Base-by-base conservation (phyloP, 23 tunicate genomes). In the Oikopleura albicans region DNA sequence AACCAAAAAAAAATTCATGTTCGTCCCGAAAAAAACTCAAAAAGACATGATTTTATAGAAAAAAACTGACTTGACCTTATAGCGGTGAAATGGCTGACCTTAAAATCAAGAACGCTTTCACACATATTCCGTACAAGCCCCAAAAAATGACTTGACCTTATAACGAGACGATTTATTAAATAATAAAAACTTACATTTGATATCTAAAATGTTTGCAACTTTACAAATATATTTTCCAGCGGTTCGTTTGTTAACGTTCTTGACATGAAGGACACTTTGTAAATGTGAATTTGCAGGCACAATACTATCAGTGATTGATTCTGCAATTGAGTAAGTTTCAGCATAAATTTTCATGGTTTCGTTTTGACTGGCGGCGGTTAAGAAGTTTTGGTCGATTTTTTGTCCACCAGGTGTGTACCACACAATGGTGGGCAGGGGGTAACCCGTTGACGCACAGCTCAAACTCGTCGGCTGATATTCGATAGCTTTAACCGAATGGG, bases 161-260 rank as follows among this genome's bases (percentile, higher is more conserved):
- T n/a, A n/a, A n/a, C n/a, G n/a, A n/a, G n/a, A n/a, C n/a, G n/a
- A n/a, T n/a, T n/a, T n/a, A n/a, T n/a, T n/a, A n/a, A n/a, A n/a
- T n/a, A n/a, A n/a, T n/a, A n/a, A n/a, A n/a, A n/a, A n/a, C n/a
- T n/a, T n/a, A n/a, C n/a, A n/a, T n/a, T n/a, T n/a, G n/a, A n/a
- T n/a, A 29, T 71, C 79, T 2, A 71, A 22, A 37, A 71, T 71
- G 35, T 71, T 71, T 16, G 34, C 79, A 71, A 71, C 79, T 71
- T 71, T 16, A 71, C 79, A 71, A 2, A 16, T 2, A 71, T 71
- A 71, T 71, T 71, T 29, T 71, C 79, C 79, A 71, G 79, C 79
- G 2, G 79, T 71, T 71, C 79, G 28, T 31, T 31, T 71, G 31
- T 71, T 31, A 16, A 71, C 79, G 2, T 71, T 29, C 31, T 29